phyloP scores from a whole-genome alignment of 2,888 invertebrate species.

The Trissolcus japonicus region DNA sequence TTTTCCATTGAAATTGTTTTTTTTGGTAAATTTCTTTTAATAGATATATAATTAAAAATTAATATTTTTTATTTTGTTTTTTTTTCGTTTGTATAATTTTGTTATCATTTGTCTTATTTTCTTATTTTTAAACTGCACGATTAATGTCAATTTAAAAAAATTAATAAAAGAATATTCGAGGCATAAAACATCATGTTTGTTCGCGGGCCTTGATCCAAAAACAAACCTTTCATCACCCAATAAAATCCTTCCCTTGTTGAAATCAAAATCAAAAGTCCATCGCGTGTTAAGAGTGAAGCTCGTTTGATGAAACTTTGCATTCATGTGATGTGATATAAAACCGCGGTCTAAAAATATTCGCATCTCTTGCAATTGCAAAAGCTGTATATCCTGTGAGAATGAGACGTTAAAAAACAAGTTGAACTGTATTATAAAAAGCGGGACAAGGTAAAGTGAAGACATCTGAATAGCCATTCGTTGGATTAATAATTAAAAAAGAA shows the following conservation, averaged over 20 bases:
- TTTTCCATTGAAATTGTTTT: too few relatives aligned
- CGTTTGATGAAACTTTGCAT: conserved; percentile 23
- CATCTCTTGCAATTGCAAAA: conserved; percentile 40
- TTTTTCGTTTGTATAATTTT: too few relatives aligned
- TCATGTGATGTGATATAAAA: conserved; percentile 14
- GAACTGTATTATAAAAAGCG: conserved; percentile 10
- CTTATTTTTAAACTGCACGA: too few relatives aligned
- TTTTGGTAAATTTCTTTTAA: too few relatives aligned
- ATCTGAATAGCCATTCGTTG: conserved; percentile 34
- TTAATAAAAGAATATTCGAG: too few relatives aligned
- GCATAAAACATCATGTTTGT: background rate
- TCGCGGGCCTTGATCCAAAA: conserved; percentile 8
- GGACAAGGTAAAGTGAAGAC: conserved; percentile 44
- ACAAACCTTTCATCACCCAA: conserved; percentile 7
- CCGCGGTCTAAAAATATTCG: conserved; percentile 40
- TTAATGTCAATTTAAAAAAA: too few relatives aligned
- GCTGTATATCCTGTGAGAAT: background rate
- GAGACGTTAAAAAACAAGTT: too few relatives aligned
- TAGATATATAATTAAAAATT: too few relatives aligned
- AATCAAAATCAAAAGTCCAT: conserved; percentile 9
- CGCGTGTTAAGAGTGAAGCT: conserved; percentile 17
- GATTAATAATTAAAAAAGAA: conserved; percentile 37
- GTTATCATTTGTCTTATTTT: too few relatives aligned
- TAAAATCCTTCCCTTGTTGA: background rate
- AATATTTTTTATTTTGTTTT: too few relatives aligned